These are phyloP conservation scores for Lutjanus campechanus DNA, from an alignment of 2,797 vertebrate genomes.

Conservation along the genomic window DNA sequence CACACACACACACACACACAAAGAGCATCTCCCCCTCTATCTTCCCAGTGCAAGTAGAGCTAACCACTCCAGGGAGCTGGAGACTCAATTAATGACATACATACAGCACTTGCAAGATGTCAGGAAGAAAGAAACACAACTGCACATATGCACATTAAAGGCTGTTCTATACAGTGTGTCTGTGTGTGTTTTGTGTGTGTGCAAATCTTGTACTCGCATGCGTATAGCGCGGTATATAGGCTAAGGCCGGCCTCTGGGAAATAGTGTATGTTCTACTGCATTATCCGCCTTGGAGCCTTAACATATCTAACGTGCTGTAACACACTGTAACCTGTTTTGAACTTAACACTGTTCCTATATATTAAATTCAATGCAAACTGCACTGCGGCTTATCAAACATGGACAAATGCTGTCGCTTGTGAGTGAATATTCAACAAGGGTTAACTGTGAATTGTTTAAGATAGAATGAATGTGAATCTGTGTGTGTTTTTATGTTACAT, in stretches of 20 bases:
- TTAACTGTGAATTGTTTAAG: neutral
- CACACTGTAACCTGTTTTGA: conserved; percentile 26
- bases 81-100: conserved; percentile 85
- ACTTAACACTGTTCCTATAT: neutral
- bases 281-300: conserved; percentile 40
- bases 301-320: conserved; percentile 10
- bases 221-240: conserved; percentile 54
- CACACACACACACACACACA: conserved; percentile 54
- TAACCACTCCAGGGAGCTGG: conserved; percentile 83
- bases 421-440: neutral
- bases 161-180: conserved; percentile 38
- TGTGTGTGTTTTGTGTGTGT: conserved; percentile 14
- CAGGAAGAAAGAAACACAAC: conserved; percentile 76
- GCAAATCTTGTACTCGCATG: conserved; percentile 28
- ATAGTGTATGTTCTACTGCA: conserved; percentile 31
- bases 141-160: conserved; percentile 77
- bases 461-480: neutral
- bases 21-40: conserved; percentile 65
- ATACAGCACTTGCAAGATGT: conserved; percentile 79
- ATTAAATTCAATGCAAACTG: neutral
- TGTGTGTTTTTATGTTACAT: neutral
- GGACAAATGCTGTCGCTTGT: conserved; percentile 10
- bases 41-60: conserved; percentile 73
- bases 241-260: conserved; percentile 62
- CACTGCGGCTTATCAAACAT: neutral